Base-by-base conservation (phyloP, 37 sponge, comb jelly and placozoan species). In the Cliona cf. orientalis region DNA sequence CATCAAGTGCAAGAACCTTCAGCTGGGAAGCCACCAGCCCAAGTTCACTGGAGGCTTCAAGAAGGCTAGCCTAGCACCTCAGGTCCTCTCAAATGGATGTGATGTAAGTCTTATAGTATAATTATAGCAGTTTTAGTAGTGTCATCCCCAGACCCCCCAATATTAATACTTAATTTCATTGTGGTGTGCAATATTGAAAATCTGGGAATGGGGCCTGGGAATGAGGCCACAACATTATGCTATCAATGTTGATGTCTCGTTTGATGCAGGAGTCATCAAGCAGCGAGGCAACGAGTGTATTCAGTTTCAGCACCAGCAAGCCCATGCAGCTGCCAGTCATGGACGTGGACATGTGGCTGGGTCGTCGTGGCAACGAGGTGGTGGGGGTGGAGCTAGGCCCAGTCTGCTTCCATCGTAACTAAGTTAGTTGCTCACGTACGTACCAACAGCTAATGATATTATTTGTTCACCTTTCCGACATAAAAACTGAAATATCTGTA, bases 381-480 rank as follows among this genome's bases (percentile, higher is more conserved):
- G 26, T 89, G 25, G 85, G 74, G 0, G 46, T 89, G 22, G 85
- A 89, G 43, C 56, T 89, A 22, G 90, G 90, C 31, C 90, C 90
- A 5, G 84, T 89, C 55, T 89, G 90, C 64, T 89, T 82, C 84
- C 72, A 71, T 45, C 82, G 73, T n/a, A n/a, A n/a, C n/a, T n/a
- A n/a, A n/a, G n/a, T n/a, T n/a, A n/a, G n/a, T n/a, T n/a, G n/a
- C n/a, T n/a, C n/a, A n/a, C n/a, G n/a, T n/a, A n/a, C n/a, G n/a
- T n/a, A n/a, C n/a, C n/a, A n/a, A n/a, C n/a, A n/a, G n/a, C n/a
- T n/a, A n/a, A n/a, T n/a, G n/a, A n/a, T n/a, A n/a, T n/a, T n/a
- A n/a, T n/a, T n/a, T n/a, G n/a, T n/a, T n/a, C n/a, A n/a, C n/a
- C n/a, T n/a, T n/a, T n/a, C n/a, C n/a, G n/a, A n/a, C n/a, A n/a